phyloP scores from a whole-genome alignment of 2,113 vertebrate species.

The Leptosomus discolor region DNA sequence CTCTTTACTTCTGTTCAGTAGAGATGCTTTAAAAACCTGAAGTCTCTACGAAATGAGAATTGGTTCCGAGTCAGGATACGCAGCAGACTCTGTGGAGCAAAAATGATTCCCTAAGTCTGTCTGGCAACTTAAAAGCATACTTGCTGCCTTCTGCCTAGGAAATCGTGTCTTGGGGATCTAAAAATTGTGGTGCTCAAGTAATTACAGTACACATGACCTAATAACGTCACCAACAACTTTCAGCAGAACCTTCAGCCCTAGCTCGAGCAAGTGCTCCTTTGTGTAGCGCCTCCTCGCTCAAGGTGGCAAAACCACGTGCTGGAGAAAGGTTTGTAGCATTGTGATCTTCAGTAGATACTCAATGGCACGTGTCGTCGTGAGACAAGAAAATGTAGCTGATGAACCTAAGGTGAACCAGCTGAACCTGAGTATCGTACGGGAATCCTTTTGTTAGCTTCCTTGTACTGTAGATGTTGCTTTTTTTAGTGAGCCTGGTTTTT shows the following conservation, averaged over 20 bases:
- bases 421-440: conserved; percentile 48
- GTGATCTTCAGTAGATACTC: not conserved
- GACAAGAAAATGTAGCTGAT: conserved; percentile 39
- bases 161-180: not conserved
- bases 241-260: conserved; percentile 8
- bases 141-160: conserved; percentile 9
- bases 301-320: conserved; percentile 3
- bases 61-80: conserved; percentile 6
- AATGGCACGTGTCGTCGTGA: not conserved
- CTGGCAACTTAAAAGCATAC: not conserved
- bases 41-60: not conserved
- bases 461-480: conserved; percentile 52
- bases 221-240: not conserved
- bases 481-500: conserved; percentile 17
- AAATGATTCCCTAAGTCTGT: not conserved
- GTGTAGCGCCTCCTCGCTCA: not conserved
- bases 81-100: conserved; percentile 1
- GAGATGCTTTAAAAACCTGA: conserved; percentile 24
- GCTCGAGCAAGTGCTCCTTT: not conserved
- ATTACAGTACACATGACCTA: not conserved
- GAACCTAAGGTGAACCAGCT: conserved; percentile 56
- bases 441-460: conserved; percentile 52
- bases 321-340: conserved; percentile 39
- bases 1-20: not conserved
- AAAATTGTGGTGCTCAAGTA: conserved; percentile 4